Base-by-base conservation (phyloP, 2,797 vertebrate genomes). In the Ctenosaura bakeri region DNA sequence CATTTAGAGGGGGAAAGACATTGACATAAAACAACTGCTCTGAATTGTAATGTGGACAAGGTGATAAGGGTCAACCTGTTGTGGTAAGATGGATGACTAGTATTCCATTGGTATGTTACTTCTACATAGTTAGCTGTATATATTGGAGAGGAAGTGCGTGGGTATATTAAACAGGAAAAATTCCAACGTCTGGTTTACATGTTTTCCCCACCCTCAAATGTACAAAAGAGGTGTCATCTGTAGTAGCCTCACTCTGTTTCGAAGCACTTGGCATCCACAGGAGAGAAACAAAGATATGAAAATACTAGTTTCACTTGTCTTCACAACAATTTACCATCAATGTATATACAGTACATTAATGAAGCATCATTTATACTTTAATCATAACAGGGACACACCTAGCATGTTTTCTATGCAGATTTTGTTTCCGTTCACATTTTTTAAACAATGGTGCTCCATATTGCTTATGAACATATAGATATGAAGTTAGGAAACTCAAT, bases 381-480 rank as follows among this genome's bases (percentile, higher is more conserved):
- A 98, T 97, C 98, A 98, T 97, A 98, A 98, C 98, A 98, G 98
- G 98, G 98, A 98, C 98, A 98, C 98, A 97, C 98, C 98, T 97
- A 98, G 96, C 95, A 96, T 96, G 94, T 96, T 96, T 97, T 96
- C 97, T 98, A 99, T 97, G 98, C 98, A 98, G 89, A 98, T 97
- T 97, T 98, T 86, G 98, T 97, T 97, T 98, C 98, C 98, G 98
- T 98, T 98, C 98, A 98, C 98, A 97, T 69, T 98, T 97, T 97
- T 98, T 98, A 98, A 99, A 99, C 98, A 98, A 99, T 98, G 98
- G 98, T 98, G 99, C 98, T 99, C 98, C 98, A 99, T 99, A 99
- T 99, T 99, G 99, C 99, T 99, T 99, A 98, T 98, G 98, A 99
- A 99, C 99, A 99, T 98, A 97, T 90, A 99, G 98, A 98, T 98